Percentiles rank a stretch among this genome's conserved stretches.
Conservation (phyloP, 2,888 invertebrate species). For the Deilephila porcellus region DNA sequence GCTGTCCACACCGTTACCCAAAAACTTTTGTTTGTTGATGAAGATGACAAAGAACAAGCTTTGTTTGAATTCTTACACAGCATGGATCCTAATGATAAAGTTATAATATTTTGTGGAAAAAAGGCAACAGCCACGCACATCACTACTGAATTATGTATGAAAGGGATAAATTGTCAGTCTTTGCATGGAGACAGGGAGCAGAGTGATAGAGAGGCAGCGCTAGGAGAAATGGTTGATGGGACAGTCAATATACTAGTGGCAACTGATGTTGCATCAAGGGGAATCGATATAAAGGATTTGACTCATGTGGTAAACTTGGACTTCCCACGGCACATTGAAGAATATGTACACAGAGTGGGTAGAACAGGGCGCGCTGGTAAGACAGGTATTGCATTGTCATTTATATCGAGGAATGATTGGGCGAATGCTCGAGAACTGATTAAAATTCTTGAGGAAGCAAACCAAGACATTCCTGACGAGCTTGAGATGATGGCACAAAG, state of each 20-base stretch:
- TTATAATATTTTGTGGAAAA: slow-evolving; percentile 95
- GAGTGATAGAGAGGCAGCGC: slow-evolving; percentile 90
- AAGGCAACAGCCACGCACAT: slow-evolving; percentile 94
- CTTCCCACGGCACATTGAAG: slow-evolving; percentile 97
- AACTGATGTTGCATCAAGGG: slow-evolving; percentile 97
- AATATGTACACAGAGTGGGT: slow-evolving; percentile 98
- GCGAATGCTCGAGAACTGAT: slow-evolving; percentile 92
- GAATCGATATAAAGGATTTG: slow-evolving; percentile 95
- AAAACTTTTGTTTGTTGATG: slow-evolving; percentile 89
- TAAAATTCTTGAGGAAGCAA: slow-evolving; percentile 93
- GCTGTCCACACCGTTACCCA: slow-evolving; percentile 96
- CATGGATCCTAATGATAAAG: slow-evolving; percentile 91
- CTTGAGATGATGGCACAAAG: slow-evolving; percentile 90
- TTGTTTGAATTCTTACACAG: slow-evolving; percentile 88
- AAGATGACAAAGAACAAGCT: slow-evolving; percentile 87
- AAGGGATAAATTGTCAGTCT: slow-evolving; percentile 89
- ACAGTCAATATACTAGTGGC: slow-evolving; percentile 93
- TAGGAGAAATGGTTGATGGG: slow-evolving; percentile 92
- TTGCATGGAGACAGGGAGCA: slow-evolving; percentile 96
- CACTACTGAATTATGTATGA: slow-evolving; percentile 90
- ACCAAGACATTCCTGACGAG: slow-evolving; percentile 92
- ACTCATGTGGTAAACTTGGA: slow-evolving; percentile 97
- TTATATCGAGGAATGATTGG: slow-evolving; percentile 93
- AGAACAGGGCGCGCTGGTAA: slow-evolving; percentile 97
- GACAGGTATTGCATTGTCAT: slow-evolving; percentile 92